A percentile compares a stretch with the other conserved stretches of the same genome.
Conservation (phyloP, 1,140 invertebrate species). For the Drosophila eugracilis region DNA sequence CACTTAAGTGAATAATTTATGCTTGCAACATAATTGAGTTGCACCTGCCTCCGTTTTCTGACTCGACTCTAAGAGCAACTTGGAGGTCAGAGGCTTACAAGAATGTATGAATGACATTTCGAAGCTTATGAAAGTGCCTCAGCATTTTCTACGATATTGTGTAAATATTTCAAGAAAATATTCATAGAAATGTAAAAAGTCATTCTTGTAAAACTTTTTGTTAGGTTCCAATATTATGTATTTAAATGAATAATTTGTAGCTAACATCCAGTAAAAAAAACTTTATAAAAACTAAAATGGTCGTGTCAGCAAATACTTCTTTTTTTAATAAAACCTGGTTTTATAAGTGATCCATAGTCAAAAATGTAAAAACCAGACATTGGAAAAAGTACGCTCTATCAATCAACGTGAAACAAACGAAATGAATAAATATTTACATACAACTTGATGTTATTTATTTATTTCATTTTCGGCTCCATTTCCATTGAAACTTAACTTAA, state of each 20-base stretch:
- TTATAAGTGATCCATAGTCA: neutral
- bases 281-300: too few species aligned
- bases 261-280: neutral
- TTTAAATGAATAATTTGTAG: neutral
- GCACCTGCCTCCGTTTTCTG: constrained; percentile 23
- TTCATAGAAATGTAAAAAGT: too few species aligned
- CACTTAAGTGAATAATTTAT: constrained; percentile 76
- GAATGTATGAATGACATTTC: neutral
- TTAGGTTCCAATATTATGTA: neutral
- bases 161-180: neutral
- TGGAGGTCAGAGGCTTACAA: constrained; percentile 27
- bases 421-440: constrained; percentile 11
- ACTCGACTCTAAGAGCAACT: constrained; percentile 8
- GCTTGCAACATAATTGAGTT: constrained; percentile 66
- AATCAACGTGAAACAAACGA: constrained; percentile 3
- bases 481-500: neutral
- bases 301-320: too few species aligned
- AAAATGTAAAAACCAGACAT: neutral
- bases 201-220: too few species aligned
- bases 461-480: neutral
- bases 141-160: neutral
- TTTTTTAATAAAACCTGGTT: neutral
- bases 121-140: neutral
- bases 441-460: constrained; percentile 1
- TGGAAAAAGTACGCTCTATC: neutral